Evolutionary conservation across 2,113 vertebrate genomes (phyloP).

Genomic region (Pterophyllum scalare): DNA sequence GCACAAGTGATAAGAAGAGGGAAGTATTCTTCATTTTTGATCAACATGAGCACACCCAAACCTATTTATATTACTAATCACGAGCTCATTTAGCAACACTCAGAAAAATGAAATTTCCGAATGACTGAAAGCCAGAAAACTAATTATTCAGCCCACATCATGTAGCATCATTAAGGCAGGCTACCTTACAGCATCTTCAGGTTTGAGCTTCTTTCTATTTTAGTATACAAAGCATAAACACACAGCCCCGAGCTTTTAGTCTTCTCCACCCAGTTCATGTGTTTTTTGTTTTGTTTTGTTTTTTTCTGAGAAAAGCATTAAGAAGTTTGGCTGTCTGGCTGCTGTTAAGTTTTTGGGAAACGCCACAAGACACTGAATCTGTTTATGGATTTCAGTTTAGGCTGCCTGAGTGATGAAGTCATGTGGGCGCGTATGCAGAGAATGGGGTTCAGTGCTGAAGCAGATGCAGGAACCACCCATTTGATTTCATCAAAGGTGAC

Average conservation of each 20-base stretch:
- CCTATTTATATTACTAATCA: conserved; percentile 3
- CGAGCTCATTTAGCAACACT: not conserved
- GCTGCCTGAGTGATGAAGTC: conserved; percentile 62
- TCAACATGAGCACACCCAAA: not conserved
- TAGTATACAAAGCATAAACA: not conserved
- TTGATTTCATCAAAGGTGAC: not conserved
- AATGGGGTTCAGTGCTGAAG: conserved; percentile 31
- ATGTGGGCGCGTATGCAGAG: conserved; percentile 33
- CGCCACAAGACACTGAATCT: conserved; percentile 44
- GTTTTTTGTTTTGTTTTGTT: not conserved
- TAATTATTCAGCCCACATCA: not conserved
- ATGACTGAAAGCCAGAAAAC: not conserved
- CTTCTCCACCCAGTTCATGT: conserved; percentile 29
- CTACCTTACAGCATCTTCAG: not conserved
- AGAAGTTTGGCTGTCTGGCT: conserved; percentile 52
- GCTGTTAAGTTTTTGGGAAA: conserved; percentile 47
- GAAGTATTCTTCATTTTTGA: not conserved
- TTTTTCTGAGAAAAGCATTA: conserved; percentile 39
- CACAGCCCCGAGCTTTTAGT: conserved; percentile 1
- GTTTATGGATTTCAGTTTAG: conserved; percentile 54
- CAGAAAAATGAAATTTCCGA: not conserved
- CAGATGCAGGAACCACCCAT: conserved; percentile 16
- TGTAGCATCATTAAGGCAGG: not conserved
- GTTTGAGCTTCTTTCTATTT: not conserved
- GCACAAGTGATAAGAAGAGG: not conserved